phyloP scores from a whole-genome alignment of 2,797 vertebrate genomes.

The Coilia nasus region DNA sequence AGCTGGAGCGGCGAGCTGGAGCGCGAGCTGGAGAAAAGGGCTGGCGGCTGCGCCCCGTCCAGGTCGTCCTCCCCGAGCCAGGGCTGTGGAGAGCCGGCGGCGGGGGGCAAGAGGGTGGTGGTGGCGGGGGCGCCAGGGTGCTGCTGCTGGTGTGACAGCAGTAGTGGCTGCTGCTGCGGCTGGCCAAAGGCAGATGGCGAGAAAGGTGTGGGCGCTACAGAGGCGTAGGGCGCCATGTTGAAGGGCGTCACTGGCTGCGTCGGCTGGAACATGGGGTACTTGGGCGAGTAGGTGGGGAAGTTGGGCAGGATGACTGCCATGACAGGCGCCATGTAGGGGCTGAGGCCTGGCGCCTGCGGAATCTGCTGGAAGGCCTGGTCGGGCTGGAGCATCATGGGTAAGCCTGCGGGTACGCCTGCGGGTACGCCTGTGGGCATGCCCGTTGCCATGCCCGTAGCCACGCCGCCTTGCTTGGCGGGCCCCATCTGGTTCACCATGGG shows the following conservation, averaged over 20 bases:
- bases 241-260: conserved; percentile 41
- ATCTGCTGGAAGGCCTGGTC: conserved; percentile 61
- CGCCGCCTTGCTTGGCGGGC: not conserved
- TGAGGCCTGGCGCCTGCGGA: conserved; percentile 61
- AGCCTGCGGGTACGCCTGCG: not conserved
- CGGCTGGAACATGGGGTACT: conserved; percentile 66
- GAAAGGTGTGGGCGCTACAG: conserved; percentile 44
- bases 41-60: conserved; percentile 62
- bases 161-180: conserved; percentile 50
- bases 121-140: conserved; percentile 45
- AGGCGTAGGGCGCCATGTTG: conserved; percentile 58
- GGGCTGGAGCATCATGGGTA: conserved; percentile 57
- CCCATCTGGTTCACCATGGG: conserved; percentile 51
- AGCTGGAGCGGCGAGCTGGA: conserved; percentile 88
- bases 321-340: conserved; percentile 66
- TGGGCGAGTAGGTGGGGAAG: conserved; percentile 64
- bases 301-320: conserved; percentile 81
- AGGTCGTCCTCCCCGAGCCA: conserved; percentile 66
- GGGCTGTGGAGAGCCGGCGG: conserved; percentile 60
- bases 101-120: conserved; percentile 38
- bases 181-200: conserved; percentile 60
- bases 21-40: conserved; percentile 77
- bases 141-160: conserved; percentile 48
- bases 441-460: not conserved
- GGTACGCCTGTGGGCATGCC: not conserved